Base-by-base conservation (phyloP, 2,797 vertebrate genomes). In the Ptychobarbus kaznakovi region DNA sequence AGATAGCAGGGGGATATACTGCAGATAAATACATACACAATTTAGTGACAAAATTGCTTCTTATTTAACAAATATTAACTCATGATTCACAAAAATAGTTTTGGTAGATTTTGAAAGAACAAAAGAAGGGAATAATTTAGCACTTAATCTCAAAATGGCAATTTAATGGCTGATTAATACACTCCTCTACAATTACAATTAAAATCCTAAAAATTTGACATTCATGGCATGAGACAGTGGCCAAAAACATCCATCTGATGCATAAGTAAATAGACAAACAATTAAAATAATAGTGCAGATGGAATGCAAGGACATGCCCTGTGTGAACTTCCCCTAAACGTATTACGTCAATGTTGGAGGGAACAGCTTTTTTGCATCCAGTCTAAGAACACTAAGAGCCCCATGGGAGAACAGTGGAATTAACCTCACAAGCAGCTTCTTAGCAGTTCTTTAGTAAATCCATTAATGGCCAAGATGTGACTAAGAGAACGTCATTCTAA, bases 111-210 rank as follows among this genome's bases (percentile, higher is more conserved):
- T 20, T 40, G 35, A 35, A 22, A 63, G 13, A 2, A 79, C 1
- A 42, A 56, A 25, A 56, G 2, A 58, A 12, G 5, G 12, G 68
- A 65, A 28, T n/a, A 89, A 90, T 91, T 84, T 89, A 91, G 15
- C 22, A 58, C 20, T 22, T 56, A 56, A 56, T 56, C 3, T 32
- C 61, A 6, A 65, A 65, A 65, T 65, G 61, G 13, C 13, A 65
- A 65, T 56, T 56, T 56, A 56, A 56, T 9, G 9, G 8, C 22
- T 44, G 10, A 44, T 61, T 8, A 18, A 56, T 56, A 32, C 4
- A 56, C 2, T 12, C 42, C 49, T 28, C 42, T 4, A 73, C 6
- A 7, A 44, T 49, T 13, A 15, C 44, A 73, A 15, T 49, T 49
- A 73, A 73, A 42, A 42, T 20, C 9, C 20, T 70, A 2, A 35